These are phyloP conservation scores for Melospiza georgiana DNA, from an alignment of 2,113 vertebrate species.

Conservation along the genomic window DNA sequence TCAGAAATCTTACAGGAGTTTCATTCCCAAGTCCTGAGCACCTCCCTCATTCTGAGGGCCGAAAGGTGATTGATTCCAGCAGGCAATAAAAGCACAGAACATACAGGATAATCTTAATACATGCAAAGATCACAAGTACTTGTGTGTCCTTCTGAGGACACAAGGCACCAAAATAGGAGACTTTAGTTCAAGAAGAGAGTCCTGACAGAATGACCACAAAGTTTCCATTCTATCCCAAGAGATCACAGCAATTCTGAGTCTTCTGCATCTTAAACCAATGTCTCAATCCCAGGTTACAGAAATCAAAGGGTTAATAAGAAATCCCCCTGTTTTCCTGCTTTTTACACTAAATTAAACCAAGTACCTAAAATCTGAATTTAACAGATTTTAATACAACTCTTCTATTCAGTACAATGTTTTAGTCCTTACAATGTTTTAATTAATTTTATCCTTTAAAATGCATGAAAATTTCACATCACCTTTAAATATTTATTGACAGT, in stretches of 20 bases:
- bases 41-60: neutral
- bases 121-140: neutral
- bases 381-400: neutral
- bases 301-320: neutral
- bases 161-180: neutral
- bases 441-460: neutral
- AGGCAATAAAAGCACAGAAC: neutral
- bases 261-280: neutral
- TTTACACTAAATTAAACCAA: neutral
- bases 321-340: fast-evolving
- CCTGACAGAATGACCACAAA: neutral
- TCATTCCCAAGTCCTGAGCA: neutral
- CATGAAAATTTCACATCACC: neutral
- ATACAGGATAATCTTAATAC: fast-evolving
- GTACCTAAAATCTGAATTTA: neutral
- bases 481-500: neutral
- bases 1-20: fast-evolving
- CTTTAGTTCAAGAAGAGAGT: neutral
- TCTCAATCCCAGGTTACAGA: neutral
- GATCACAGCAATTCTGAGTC: neutral
- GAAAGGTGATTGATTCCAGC: neutral
- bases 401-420: neutral
- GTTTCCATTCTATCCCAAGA: neutral
- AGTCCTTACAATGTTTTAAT: neutral
- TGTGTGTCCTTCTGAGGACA: neutral